Percentiles rank a stretch among this genome's conserved stretches.
phyloP scores from a whole-genome alignment of 2,888 invertebrate species.

The Acronicta psi region DNA sequence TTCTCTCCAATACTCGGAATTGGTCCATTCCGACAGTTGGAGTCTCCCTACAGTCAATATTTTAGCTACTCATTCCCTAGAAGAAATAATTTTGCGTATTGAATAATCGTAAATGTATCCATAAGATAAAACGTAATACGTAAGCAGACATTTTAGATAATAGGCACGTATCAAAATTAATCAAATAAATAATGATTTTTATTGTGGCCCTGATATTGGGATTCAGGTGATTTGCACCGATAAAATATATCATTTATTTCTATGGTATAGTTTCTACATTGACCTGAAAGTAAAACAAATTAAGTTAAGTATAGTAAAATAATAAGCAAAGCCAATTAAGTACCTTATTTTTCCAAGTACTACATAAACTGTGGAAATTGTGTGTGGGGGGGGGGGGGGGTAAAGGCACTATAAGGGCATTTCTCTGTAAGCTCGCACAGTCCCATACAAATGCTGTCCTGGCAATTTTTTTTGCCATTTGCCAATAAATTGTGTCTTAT shows the following conservation, averaged over 20 bases:
- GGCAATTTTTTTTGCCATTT: no score
- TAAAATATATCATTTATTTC: conserved; percentile 45
- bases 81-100: conserved; percentile 25
- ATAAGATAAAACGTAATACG: conserved; percentile 52
- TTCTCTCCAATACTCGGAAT: background rate
- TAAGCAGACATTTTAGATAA: conserved; percentile 52
- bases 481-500: no score
- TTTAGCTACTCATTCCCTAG: conserved; percentile 1
- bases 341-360: no score
- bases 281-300: background rate
- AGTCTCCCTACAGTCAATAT: background rate
- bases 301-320: no score
- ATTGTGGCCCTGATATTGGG: conserved; percentile 42
- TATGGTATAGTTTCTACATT: background rate
- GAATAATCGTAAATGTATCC: conserved; percentile 44
- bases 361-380: no score
- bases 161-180: conserved; percentile 51
- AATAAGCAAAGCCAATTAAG: no score
- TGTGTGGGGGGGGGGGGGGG: no score
- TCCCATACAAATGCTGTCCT: no score
- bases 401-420: no score
- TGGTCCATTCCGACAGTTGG: no score
- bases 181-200: conserved; percentile 54
- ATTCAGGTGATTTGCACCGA: conserved; percentile 42
- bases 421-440: no score